Percentiles rank a stretch among this genome's conserved stretches.
phyloP scores from a whole-genome alignment of 2,113 vertebrate species.

The Leptosomus discolor region DNA sequence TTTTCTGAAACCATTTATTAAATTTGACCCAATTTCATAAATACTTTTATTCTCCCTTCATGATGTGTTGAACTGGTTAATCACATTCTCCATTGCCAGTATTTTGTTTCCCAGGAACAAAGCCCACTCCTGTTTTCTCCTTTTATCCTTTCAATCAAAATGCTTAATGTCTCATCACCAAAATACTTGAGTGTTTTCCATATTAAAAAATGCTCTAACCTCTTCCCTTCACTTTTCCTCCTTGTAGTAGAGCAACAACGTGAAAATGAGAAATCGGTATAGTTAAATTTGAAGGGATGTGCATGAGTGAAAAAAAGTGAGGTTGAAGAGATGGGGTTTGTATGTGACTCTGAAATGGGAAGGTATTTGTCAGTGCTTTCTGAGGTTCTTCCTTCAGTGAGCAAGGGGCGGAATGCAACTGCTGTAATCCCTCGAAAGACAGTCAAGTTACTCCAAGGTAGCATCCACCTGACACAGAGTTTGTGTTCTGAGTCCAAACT shows the following conservation, averaged over 20 bases:
- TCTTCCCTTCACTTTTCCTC: not conserved
- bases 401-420: not conserved
- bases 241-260: not conserved
- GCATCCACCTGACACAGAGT: not conserved
- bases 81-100: not conserved
- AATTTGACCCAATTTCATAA: conserved; percentile 15
- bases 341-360: not conserved
- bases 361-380: not conserved
- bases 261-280: not conserved
- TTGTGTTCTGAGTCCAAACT: not conserved
- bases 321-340: not conserved
- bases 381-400: not conserved
- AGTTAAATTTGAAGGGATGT: not conserved
- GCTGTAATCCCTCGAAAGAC: not conserved
- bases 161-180: not conserved
- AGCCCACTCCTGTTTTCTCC: not conserved
- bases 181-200: not conserved
- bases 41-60: not conserved
- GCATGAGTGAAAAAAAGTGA: not conserved
- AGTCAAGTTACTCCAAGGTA: not conserved
- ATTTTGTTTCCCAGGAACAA: conserved; percentile 28
- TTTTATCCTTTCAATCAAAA: conserved; percentile 17
- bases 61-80: conserved; percentile 9
- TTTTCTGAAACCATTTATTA: conserved; percentile 8
- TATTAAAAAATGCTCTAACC: not conserved